Percentiles rank a stretch among this genome's conserved stretches.
Conservation (phyloP, 2,797 vertebrate genomes). For the Miichthys miiuy region DNA sequence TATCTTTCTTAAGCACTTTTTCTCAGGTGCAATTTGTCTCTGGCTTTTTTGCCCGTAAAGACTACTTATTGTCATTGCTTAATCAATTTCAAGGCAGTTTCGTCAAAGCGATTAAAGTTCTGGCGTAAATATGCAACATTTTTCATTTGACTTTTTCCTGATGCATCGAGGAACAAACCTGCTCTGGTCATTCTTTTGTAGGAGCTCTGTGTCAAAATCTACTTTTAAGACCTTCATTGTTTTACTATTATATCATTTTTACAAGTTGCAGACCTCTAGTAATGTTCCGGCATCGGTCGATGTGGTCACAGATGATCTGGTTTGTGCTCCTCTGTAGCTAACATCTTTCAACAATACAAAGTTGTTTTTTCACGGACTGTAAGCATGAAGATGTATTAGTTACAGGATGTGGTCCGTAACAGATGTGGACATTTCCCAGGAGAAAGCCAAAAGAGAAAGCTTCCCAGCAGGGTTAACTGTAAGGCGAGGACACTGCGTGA, state of each 20-base stretch:
- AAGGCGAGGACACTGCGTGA: background rate
- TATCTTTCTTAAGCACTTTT: constrained; percentile 21
- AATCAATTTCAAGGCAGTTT: constrained; percentile 9
- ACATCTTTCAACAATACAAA: too few relatives aligned
- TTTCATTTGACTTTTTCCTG: background rate
- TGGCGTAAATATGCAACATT: background rate
- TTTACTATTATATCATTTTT: too few relatives aligned
- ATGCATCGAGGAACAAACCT: background rate
- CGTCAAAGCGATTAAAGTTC: background rate
- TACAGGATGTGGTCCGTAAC: background rate
- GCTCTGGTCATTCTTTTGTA: background rate
- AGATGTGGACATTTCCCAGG: background rate
- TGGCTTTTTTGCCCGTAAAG: background rate
- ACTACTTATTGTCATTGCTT: background rate
- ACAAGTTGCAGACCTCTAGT: background rate
- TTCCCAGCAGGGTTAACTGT: background rate
- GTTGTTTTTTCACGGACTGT: background rate
- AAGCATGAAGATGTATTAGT: background rate
- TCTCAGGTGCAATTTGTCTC: constrained; percentile 18
- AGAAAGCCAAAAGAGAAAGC: background rate
- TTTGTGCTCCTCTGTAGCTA: background rate
- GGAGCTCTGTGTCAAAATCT: background rate
- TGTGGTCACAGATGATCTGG: background rate
- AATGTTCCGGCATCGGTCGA: background rate
- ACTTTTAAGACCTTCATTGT: background rate